phyloP scores from a whole-genome alignment of 2,888 invertebrate genomes.

The Eurois occulta region DNA sequence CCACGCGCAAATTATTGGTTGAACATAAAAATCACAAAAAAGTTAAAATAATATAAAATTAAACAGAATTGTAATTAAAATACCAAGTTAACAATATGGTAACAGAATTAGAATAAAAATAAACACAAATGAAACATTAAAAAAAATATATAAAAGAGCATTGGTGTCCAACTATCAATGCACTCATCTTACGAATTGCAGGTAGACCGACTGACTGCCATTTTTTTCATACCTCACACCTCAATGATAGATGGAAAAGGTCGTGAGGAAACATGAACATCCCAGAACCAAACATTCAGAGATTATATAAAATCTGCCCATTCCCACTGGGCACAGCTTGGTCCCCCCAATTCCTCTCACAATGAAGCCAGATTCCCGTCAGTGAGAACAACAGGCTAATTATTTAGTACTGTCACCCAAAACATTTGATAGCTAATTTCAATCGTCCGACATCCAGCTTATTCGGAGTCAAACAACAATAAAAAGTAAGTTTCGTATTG shows the following conservation, averaged over 20 bases:
- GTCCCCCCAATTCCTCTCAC: background rate
- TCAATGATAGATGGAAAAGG: background rate
- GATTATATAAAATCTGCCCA: background rate
- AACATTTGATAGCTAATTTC: constrained; percentile 52
- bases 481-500: constrained; percentile 84
- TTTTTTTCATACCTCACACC: background rate
- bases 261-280: background rate
- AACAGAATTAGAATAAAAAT: too few relatives aligned
- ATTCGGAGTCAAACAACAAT: constrained; percentile 79
- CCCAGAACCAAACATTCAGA: background rate
- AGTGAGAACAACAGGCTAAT: background rate
- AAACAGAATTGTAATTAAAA: too few relatives aligned
- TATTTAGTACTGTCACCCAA: constrained; percentile 2
- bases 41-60: background rate
- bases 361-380: background rate
- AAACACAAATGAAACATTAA: too few relatives aligned
- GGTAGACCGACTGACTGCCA: background rate
- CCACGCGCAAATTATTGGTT: too few relatives aligned
- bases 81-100: too few relatives aligned
- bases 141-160: too few relatives aligned
- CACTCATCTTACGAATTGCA: too few relatives aligned
- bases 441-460: constrained; percentile 72
- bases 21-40: too few relatives aligned
- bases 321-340: background rate
- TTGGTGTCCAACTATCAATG: too few relatives aligned